Base-by-base conservation (phyloP, 1,140 invertebrate genomes). In the Pogonognathellus flavescens region DNA sequence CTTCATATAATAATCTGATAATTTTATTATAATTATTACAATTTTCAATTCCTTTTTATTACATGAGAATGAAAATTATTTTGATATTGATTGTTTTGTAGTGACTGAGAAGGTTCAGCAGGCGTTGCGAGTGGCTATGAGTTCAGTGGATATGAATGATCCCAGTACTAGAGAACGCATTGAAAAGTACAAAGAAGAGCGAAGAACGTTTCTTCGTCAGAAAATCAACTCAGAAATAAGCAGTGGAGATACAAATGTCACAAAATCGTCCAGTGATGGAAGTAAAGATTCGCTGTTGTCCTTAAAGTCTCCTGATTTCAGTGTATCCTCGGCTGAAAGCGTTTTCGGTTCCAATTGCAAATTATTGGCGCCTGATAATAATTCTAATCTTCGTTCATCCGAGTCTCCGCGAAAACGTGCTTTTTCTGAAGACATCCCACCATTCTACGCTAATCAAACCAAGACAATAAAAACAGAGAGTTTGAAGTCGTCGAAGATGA, bases 151-250 rank as follows among this genome's bases (percentile, higher is more conserved):
- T 82, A 89, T 93, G 50, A 92, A 92, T 50, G 92, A 93, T 88
- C 92, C 92, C 1, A 89, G 90, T 4, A 92, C 95, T 86, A 90
- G 95, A 41, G 95, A 96, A 89, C 91, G 96, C 60, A 97, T 97
- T 87, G 96, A 97, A 90, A 95, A 95, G 89, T 97, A 97, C 89
- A 98, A 98, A 91, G 96, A 97, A 90, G 96, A 97, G 89, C 91
- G 96, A n/a, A 92, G 96, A 82, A 94, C 94, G 82, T 95, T 96
- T 89, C 90, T 97, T 22, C 93, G 96, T 49, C 95, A 97, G 89
- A 97, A 97, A 90, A 96, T 96, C 89, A 94, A 95, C 83, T 95
- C 95, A 0, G 96, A 97, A 89, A 92, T 93, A 85, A 91, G 92
- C 72, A 9, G 16, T 52, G 93, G 93, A 6, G 31, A 41, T 88